Evolutionary conservation across 2,888 invertebrate genomes (phyloP).

Genomic region (Agrochola lota): DNA sequence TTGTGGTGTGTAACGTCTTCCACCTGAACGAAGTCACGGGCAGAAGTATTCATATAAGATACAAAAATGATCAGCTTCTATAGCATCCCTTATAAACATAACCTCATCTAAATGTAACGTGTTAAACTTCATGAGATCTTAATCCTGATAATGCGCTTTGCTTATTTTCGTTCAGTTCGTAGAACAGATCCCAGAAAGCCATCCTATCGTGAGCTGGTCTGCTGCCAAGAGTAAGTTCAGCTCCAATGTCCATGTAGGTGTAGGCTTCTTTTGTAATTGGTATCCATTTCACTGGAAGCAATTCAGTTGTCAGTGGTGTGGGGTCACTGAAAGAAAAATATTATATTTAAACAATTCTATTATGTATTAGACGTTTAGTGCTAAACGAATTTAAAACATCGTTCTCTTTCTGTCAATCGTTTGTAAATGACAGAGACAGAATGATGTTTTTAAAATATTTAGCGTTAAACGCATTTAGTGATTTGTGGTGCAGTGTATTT

Average conservation of each 20-base stretch:
- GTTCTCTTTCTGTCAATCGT: background rate
- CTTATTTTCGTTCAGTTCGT: slow-evolving; percentile 62
- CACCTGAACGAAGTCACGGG: no score
- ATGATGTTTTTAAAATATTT: background rate
- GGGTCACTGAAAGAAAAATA: slow-evolving; percentile 72
- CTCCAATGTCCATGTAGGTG: slow-evolving; percentile 70
- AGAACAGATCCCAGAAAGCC: slow-evolving; percentile 77
- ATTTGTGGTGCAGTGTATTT: background rate
- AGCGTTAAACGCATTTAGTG: background rate
- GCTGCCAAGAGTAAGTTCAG: slow-evolving; percentile 62
- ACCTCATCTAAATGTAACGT: background rate
- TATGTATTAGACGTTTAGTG: background rate
- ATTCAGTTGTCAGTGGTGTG: slow-evolving; percentile 70
- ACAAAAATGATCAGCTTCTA: background rate
- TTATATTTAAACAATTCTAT: background rate
- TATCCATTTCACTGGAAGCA: slow-evolving; percentile 76
- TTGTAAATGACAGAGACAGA: background rate
- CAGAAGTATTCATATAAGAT: no score
- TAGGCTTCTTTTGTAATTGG: slow-evolving; percentile 63
- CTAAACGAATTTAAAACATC: background rate
- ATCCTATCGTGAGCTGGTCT: slow-evolving; percentile 72
- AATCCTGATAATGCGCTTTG: slow-evolving; percentile 7
- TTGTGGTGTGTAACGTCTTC: no score
- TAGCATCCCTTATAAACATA: no score
- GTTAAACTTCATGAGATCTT: background rate